Base-by-base conservation (phyloP, 2,113 vertebrate genomes). In the Crotalus helleri region DNA sequence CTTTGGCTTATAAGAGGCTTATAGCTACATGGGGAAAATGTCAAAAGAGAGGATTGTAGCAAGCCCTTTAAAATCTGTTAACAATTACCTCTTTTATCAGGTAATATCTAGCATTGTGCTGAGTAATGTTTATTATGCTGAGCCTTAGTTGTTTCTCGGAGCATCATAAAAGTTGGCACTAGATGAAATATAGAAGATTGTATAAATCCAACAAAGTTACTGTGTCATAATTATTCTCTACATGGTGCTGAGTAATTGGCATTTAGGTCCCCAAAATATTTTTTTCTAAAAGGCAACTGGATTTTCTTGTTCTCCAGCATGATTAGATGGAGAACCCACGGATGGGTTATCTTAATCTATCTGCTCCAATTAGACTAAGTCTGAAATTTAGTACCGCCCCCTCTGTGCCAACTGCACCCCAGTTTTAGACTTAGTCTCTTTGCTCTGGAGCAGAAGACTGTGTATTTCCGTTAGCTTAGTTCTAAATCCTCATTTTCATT, bases 1-100 rank as follows among this genome's bases (percentile, higher is more conserved):
- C 13, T 23, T 94, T 55, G 29, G 57, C 57, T 74, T 93, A 93
- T 94, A 92, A 93, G 59, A 93, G 61, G 57, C 61, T 69, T 69
- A 93, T 55, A 24, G 85, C 93, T 69, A 15, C 23, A 91, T 93
- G 3, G 1, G 15, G 29, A 69, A n/a, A 69, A 69, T 94, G 44
- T 64, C 33, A 90, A 93, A 94, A 95, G 85, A 88, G 10, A 24
- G 93, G 69, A 86, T 81, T 89, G 90, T 49, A 26, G 3, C 87
- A 54, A 49, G 46, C 54, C 29, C 33, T 93, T 91, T 61, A 91
- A 91, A 91, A 85, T n/a, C 51, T 55, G 74, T 92, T 91, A 85
- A 89, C 49, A 89, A 85, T 87, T 19, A 11, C 53, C 87, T 81
- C 64, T 88, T 89, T 94, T 58, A 87, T 95, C 39, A 81, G 0